A percentile compares a stretch with the other conserved stretches of the same genome.
These are phyloP conservation scores for Synergus umbraculus DNA, from an alignment of 2,888 invertebrate genomes.

Conservation along the genomic window DNA sequence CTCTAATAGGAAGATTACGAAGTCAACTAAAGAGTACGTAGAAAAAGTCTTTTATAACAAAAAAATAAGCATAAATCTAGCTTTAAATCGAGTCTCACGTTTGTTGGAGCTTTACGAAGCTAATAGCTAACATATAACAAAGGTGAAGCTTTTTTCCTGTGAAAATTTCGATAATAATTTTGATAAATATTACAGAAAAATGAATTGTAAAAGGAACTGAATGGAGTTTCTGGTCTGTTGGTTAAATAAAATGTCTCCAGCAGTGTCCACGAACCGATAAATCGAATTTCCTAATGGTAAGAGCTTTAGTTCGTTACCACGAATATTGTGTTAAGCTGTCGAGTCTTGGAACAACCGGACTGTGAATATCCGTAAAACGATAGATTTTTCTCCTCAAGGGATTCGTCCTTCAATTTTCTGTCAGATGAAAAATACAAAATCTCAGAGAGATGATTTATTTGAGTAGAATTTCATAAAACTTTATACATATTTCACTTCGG, in stretches of 20 bases:
- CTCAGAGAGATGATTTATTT: background rate
- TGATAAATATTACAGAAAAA: constrained; percentile 45
- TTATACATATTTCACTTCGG: background rate
- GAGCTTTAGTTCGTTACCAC: constrained; percentile 63
- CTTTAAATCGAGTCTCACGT: too few species aligned
- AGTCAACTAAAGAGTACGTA: background rate
- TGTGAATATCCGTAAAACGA: constrained; percentile 49
- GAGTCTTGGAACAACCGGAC: constrained; percentile 57
- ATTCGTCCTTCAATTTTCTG: constrained; percentile 12
- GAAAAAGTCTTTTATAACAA: too few species aligned
- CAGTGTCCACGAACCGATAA: constrained; percentile 52
- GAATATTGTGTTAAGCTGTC: constrained; percentile 62
- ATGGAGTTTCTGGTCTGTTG: constrained; percentile 55
- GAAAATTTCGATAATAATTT: background rate
- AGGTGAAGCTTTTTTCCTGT: too few species aligned
- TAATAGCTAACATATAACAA: too few species aligned
- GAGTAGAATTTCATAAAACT: background rate
- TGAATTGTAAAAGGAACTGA: constrained; percentile 53
- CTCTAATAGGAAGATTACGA: background rate
- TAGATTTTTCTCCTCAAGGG: constrained; percentile 6
- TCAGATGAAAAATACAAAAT: background rate
- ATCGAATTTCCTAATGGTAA: constrained; percentile 64
- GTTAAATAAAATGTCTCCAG: constrained; percentile 58
- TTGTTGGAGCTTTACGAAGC: too few species aligned
- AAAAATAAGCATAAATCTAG: too few species aligned